Percentiles rank a stretch among this genome's conserved stretches.
These are phyloP conservation scores for Kradibia gibbosae DNA, from an alignment of 1,140 invertebrate genomes.

Conservation along the genomic window DNA sequence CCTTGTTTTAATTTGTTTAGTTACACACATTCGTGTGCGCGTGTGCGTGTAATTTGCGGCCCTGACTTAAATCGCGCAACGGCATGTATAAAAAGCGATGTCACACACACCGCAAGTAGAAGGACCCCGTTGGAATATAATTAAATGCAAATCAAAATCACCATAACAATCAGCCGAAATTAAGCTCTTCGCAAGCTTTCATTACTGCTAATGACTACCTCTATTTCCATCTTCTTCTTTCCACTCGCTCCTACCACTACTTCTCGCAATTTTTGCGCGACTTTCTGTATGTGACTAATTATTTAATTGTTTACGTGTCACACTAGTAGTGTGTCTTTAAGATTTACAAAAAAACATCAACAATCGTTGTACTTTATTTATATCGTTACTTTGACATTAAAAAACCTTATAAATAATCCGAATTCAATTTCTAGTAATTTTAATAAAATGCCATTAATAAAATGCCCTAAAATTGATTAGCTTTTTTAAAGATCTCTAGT, in stretches of 20 bases:
- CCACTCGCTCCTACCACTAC: background rate
- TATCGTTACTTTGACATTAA: background rate
- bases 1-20: slow-evolving; percentile 41
- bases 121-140: slow-evolving; percentile 33
- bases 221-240: slow-evolving; percentile 28
- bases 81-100: background rate
- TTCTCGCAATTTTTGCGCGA: background rate
- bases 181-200: slow-evolving; percentile 47
- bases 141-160: slow-evolving; percentile 51
- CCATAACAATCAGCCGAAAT: slow-evolving; percentile 42
- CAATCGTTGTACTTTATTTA: background rate
- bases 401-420: too few relatives aligned
- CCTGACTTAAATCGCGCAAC: slow-evolving; percentile 10
- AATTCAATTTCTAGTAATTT: too few relatives aligned
- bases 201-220: slow-evolving; percentile 52
- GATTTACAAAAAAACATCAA: slow-evolving; percentile 37
- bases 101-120: background rate
- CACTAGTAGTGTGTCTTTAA: too few relatives aligned
- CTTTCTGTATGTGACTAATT: slow-evolving; percentile 8
- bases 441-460: too few relatives aligned
- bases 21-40: background rate
- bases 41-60: background rate
- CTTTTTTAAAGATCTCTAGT: too few relatives aligned
- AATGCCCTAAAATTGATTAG: too few relatives aligned
- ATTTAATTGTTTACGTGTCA: too few relatives aligned